Evolutionary conservation across 2,797 vertebrate genomes (phyloP).

Genomic region (Dicrostonyx torquatus): DNA sequence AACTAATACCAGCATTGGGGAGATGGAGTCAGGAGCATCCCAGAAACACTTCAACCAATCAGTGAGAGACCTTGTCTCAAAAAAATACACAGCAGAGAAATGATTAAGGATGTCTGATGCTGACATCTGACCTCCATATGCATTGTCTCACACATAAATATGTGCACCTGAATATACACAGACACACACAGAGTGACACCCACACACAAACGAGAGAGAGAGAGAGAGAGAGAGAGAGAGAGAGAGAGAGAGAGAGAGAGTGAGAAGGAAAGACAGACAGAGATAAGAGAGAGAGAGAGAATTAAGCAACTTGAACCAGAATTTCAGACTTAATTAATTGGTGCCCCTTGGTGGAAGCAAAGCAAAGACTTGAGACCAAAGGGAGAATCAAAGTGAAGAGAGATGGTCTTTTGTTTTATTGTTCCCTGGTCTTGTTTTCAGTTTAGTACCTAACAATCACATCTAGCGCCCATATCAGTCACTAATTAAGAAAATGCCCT

Average conservation of each 20-base stretch:
- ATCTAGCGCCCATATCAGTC: not conserved
- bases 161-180: not conserved
- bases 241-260: not conserved
- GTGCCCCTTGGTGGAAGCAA: slow-evolving; percentile 4
- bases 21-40: not conserved
- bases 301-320: slow-evolving; percentile 19
- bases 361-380: slow-evolving; percentile 38
- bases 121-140: not conserved
- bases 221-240: not conserved
- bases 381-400: slow-evolving; percentile 14
- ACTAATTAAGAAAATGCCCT: not conserved
- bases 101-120: too few relatives aligned
- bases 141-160: not conserved
- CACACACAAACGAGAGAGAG: not conserved
- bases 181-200: too few relatives aligned
- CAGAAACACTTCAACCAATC: not conserved
- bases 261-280: too few relatives aligned
- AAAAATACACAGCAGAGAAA: not conserved
- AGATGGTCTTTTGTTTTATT: not conserved
- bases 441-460: not conserved
- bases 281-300: not conserved
- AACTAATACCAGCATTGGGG: not conserved
- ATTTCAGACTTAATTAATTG: not conserved
- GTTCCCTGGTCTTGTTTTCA: not conserved
- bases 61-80: not conserved